Percentiles rank a stretch among this genome's conserved stretches.
phyloP scores from a whole-genome alignment of 1,140 invertebrate genomes.

The Eubasilissa regina region DNA sequence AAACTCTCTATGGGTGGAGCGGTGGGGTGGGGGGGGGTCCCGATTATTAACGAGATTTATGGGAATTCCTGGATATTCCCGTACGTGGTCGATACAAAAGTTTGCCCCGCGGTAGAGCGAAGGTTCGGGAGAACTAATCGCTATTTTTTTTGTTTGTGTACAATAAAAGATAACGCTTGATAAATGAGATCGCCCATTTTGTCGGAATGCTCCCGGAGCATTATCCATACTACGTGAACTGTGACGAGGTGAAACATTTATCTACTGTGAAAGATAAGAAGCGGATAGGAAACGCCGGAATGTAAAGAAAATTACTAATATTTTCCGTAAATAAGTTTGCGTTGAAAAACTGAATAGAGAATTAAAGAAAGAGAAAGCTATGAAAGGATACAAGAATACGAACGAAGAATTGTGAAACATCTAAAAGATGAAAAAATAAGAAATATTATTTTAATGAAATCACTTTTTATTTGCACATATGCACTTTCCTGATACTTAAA shows the following conservation, averaged over 20 bases:
- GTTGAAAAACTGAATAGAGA: too few species aligned
- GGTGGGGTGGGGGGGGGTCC: background rate
- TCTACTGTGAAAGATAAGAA: conserved; percentile 5
- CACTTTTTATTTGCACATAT: too few species aligned
- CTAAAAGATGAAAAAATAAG: too few species aligned
- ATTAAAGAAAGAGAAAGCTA: too few species aligned
- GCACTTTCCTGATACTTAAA: too few species aligned
- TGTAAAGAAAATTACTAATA: too few species aligned
- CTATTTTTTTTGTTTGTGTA: conserved; percentile 25
- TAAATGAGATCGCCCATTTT: conserved; percentile 19
- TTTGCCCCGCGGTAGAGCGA: conserved; percentile 11
- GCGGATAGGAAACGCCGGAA: too few species aligned
- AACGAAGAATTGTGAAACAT: too few species aligned
- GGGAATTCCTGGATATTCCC: background rate
- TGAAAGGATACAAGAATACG: too few species aligned
- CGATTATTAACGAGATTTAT: conserved; percentile 23
- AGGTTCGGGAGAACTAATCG: conserved; percentile 1
- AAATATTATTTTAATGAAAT: too few species aligned
- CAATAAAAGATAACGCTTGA: conserved; percentile 29
- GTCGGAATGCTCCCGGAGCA: background rate
- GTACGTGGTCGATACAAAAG: conserved; percentile 26
- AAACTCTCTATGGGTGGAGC: too few species aligned
- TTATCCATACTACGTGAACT: conserved; percentile 28
- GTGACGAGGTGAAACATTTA: background rate
- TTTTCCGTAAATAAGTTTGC: too few species aligned